phyloP scores from a whole-genome alignment of 2,888 invertebrate species.

The Acanthosepion esculentum region DNA sequence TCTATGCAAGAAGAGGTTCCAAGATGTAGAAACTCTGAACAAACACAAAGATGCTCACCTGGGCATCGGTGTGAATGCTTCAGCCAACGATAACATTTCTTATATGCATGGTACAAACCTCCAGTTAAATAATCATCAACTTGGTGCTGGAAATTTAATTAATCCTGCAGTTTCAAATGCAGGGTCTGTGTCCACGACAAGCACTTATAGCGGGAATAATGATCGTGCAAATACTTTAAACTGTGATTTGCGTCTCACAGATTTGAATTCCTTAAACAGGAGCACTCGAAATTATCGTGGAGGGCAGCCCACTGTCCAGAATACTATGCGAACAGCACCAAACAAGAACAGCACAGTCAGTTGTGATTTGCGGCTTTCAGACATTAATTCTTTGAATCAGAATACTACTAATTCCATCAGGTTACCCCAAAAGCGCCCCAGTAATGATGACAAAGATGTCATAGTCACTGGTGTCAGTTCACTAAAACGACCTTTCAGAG shows the following conservation, averaged over 20 bases:
- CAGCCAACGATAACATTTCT: neutral
- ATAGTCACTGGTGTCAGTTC: constrained; percentile 47
- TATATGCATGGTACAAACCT: neutral
- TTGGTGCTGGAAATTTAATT: neutral
- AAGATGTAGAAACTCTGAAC: constrained; percentile 11
- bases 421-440: constrained; percentile 43
- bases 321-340: neutral
- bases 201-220: neutral
- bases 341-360: constrained; percentile 36
- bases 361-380: constrained; percentile 24
- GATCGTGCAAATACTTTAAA: constrained; percentile 24
- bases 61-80: neutral
- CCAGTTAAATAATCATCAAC: neutral
- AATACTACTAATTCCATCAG: neutral
- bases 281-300: neutral
- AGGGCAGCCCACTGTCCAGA: neutral
- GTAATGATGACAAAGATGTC: constrained; percentile 40
- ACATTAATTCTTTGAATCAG: constrained; percentile 38
- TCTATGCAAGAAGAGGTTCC: constrained; percentile 5
- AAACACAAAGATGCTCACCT: constrained; percentile 45
- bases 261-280: constrained; percentile 37
- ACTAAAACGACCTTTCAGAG: constrained; percentile 42
- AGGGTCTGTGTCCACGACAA: neutral
- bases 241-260: constrained; percentile 44
- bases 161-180: neutral